These are phyloP conservation scores for Caenorhabditis macrosperma DNA, from an alignment of 2,888 invertebrate genomes.

Conservation along the genomic window DNA sequence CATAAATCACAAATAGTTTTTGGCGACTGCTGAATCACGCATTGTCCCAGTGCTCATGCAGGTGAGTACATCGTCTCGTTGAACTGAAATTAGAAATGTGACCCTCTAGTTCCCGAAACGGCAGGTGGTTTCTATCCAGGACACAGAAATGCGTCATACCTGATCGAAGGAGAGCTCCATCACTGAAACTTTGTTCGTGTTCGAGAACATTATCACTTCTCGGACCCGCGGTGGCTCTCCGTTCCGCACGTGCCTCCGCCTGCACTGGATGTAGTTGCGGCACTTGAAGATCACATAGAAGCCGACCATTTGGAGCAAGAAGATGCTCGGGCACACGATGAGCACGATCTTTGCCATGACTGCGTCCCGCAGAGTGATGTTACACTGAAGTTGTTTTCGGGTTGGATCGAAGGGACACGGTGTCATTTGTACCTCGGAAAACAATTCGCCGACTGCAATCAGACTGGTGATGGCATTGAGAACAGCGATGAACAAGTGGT, in stretches of 20 bases:
- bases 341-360: conserved; percentile 49
- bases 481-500: conserved; percentile 57
- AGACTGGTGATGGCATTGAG: conserved; percentile 54
- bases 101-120: not conserved
- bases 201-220: conserved; percentile 48
- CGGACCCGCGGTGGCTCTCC: conserved; percentile 60
- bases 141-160: conserved; percentile 2
- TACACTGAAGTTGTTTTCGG: conserved; percentile 12
- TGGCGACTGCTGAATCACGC: not conserved
- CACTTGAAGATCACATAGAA: conserved; percentile 42
- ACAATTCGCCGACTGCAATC: conserved; percentile 59
- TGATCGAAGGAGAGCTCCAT: conserved; percentile 56
- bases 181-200: conserved; percentile 46
- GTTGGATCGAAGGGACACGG: not conserved
- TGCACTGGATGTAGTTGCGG: conserved; percentile 51
- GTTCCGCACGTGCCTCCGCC: conserved; percentile 54
- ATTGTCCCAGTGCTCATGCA: conserved; percentile 13
- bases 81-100: conserved; percentile 38
- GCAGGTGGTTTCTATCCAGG: conserved; percentile 9
- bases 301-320: conserved; percentile 35
- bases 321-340: conserved; percentile 43
- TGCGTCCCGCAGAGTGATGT: conserved; percentile 38
- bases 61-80: conserved; percentile 56
- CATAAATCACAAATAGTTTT: conserved; percentile 21
- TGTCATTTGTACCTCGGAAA: conserved; percentile 46